phyloP scores from a whole-genome alignment of 2,113 vertebrate genomes.

The mouse (Mus musculus) region GRCm39 chr6:136194001-136194500 shows the following conservation, averaged over 20 bases:
- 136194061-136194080: neutral
- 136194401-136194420: neutral
- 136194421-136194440: slow-evolving; percentile 2
- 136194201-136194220: neutral
- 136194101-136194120: neutral
- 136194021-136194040: neutral
- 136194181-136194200: slow-evolving; percentile 16
- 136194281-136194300: neutral
- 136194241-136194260: neutral
- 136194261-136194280: neutral
- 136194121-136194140: neutral
- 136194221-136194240: neutral
- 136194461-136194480: neutral
- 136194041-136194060: neutral
- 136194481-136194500: neutral
- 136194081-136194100: slow-evolving; percentile 38
- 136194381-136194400: neutral
- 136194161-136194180: neutral
- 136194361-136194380: neutral
- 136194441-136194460: neutral
- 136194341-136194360: neutral
- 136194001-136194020: neutral
- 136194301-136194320: no score
- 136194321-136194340: neutral
- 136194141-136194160: neutral